Evolutionary conservation across 2,113 vertebrate species (phyloP).

Genomic region (Bubalus kerabau): DNA sequence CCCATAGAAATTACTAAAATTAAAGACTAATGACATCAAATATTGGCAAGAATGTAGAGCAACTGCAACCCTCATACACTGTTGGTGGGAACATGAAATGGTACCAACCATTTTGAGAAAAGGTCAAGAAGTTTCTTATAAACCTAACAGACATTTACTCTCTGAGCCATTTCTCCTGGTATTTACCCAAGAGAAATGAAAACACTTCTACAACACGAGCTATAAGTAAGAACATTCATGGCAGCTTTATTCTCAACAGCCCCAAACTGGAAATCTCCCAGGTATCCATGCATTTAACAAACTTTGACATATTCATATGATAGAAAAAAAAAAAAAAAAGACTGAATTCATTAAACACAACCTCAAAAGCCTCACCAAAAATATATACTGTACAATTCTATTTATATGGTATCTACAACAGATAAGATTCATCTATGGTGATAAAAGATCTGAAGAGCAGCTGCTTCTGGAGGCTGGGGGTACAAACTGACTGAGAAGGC

Average conservation of each 20-base stretch:
- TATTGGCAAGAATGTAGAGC: neutral
- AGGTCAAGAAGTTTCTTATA: neutral
- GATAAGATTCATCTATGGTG: neutral
- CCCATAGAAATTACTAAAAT: neutral
- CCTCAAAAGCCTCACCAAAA: conserved; percentile 28
- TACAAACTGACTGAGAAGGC: neutral
- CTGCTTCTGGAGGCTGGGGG: neutral
- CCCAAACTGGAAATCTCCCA: conserved; percentile 3
- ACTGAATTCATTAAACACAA: conserved; percentile 5
- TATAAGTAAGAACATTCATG: neutral
- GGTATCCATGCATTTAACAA: neutral
- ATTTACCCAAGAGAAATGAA: conserved; percentile 15
- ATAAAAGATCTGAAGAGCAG: neutral
- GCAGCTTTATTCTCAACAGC: neutral
- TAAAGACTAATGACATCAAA: neutral
- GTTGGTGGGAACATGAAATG: neutral
- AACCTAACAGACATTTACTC: neutral
- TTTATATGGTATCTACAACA: neutral
- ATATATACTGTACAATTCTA: neutral
- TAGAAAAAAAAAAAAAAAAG: neutral
- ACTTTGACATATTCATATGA: neutral
- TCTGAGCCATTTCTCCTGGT: neutral
- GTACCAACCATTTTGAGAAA: neutral
- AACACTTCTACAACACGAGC: neutral
- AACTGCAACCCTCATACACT: neutral